Evolutionary conservation across 2,797 vertebrate species (phyloP), one percentile per base, ranked within the genome.

Genomic region (Rhinogobio ventralis): DNA sequence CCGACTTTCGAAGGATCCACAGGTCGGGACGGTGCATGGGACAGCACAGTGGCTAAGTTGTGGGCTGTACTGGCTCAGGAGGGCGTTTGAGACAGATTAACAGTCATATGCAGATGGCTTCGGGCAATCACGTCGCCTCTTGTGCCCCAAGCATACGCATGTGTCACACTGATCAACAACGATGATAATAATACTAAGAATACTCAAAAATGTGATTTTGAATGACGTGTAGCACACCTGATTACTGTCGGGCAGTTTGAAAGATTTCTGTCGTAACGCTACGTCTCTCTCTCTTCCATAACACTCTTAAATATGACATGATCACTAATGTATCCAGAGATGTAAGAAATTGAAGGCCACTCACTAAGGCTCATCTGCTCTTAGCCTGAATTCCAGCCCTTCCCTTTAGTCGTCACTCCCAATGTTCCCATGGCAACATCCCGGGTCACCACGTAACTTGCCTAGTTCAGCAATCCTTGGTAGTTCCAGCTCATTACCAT

Each of bases 171-270:
- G 64, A 87, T 81, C 60, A 87, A 86, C 84, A 55, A 85, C 46
- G 25, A 85, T 73, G 82, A 85, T 74, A 53, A 72, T 51, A 83
- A 90, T 91, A 83, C 90, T 89, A 90, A 91, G 90, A 83, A 90
- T 91, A 91, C 90, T 92, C 89, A 91, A 92, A 88, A 91, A 90
- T 90, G 89, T 57, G 84, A 90, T 92, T 90, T 88, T 85, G 83
- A 84, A 73, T 85, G 86, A 51, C 0, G 5, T 69, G 66, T 68
- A 66, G 45, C 77, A 53, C 71, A 77, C 78, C 81, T 42, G 60
- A 85, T 78, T 28, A 77, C 82, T 78, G 57, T 75, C 33, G 13
- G 81, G 66, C 53, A 81, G 33, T 74, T 78, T 86, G 74, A 85
- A 85, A 84, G 86, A 81, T 60, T 73, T 20, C 30, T 86, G 73